phyloP scores from a whole-genome alignment of 1,140 invertebrate species.

The Druon quercuslanigerum region DNA sequence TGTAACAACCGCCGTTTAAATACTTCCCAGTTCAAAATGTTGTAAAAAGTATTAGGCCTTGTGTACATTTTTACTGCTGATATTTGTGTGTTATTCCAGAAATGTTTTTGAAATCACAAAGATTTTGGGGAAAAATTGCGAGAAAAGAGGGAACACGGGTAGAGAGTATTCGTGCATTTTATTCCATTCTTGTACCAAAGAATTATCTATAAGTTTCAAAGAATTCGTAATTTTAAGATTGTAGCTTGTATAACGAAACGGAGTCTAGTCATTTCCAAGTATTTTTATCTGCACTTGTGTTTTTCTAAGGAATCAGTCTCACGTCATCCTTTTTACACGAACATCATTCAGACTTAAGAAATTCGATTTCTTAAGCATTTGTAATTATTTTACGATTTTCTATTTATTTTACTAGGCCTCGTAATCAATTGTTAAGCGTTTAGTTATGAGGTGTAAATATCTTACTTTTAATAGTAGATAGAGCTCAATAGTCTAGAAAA shows the following conservation, averaged over 20 bases:
- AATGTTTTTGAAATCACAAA: neutral
- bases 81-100: neutral
- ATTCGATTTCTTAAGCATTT: too few species aligned
- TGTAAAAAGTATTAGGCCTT: constrained; percentile 63
- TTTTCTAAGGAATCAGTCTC: neutral
- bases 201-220: constrained; percentile 43
- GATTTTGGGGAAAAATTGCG: neutral
- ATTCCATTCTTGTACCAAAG: constrained; percentile 55
- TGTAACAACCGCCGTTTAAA: constrained; percentile 35
- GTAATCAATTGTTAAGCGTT: neutral
- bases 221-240: constrained; percentile 35
- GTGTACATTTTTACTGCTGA: constrained; percentile 63
- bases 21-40: constrained; percentile 44
- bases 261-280: constrained; percentile 48
- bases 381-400: too few species aligned
- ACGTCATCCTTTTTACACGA: too few species aligned
- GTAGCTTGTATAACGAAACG: constrained; percentile 48
- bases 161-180: constrained; percentile 37
- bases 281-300: constrained; percentile 41
- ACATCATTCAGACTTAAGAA: too few species aligned
- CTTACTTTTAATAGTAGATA: constrained; percentile 18
- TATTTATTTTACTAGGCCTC: too few species aligned
- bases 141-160: neutral
- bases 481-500: constrained; percentile 20
- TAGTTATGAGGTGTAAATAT: neutral